Percentiles rank a stretch among this genome's conserved stretches.
Conservation (phyloP, 2,888 invertebrate genomes). For the Caenorhabditis virilis region DNA sequence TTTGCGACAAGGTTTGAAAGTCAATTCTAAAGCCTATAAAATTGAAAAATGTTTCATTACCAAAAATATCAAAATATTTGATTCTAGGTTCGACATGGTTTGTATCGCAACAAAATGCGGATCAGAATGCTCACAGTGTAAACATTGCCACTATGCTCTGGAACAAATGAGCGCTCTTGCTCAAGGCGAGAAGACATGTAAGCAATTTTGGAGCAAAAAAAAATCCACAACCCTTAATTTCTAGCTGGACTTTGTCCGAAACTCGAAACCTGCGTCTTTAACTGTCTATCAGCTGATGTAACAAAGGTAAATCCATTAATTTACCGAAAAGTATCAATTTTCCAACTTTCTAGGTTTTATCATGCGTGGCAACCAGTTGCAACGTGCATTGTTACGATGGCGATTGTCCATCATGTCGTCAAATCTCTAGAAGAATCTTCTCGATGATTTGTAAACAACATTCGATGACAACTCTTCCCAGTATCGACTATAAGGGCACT, state of each 20-base stretch:
- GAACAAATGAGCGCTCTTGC: slow-evolving; percentile 53
- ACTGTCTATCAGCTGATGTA: slow-evolving; percentile 41
- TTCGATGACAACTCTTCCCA: slow-evolving; percentile 32
- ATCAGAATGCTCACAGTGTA: slow-evolving; percentile 46
- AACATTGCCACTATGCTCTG: slow-evolving; percentile 52
- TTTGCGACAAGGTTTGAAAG: too few species aligned
- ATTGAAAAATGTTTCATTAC: too few species aligned
- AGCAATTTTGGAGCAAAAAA: slow-evolving; percentile 1
- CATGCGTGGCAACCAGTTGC: slow-evolving; percentile 46
- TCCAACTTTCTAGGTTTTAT: slow-evolving; percentile 20
- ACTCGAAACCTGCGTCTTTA: slow-evolving; percentile 46
- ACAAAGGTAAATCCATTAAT: slow-evolving; percentile 14
- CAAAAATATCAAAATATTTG: not conserved
- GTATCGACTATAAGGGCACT: slow-evolving; percentile 40
- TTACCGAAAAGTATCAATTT: not conserved
- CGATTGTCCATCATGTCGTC: slow-evolving; percentile 51
- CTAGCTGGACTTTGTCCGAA: slow-evolving; percentile 52
- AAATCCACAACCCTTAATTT: slow-evolving; percentile 1
- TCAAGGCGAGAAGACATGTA: slow-evolving; percentile 52
- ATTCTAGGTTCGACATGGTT: slow-evolving; percentile 50
- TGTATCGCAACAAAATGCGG: slow-evolving; percentile 55
- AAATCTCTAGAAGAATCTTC: slow-evolving; percentile 47
- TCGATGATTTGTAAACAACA: slow-evolving; percentile 38
- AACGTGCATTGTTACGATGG: slow-evolving; percentile 56
- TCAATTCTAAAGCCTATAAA: too few species aligned